Percentiles rank a stretch among this genome's conserved stretches.
Evolutionary conservation across 2,888 invertebrate genomes (phyloP).

Genomic region (Megamerina dolium): DNA sequence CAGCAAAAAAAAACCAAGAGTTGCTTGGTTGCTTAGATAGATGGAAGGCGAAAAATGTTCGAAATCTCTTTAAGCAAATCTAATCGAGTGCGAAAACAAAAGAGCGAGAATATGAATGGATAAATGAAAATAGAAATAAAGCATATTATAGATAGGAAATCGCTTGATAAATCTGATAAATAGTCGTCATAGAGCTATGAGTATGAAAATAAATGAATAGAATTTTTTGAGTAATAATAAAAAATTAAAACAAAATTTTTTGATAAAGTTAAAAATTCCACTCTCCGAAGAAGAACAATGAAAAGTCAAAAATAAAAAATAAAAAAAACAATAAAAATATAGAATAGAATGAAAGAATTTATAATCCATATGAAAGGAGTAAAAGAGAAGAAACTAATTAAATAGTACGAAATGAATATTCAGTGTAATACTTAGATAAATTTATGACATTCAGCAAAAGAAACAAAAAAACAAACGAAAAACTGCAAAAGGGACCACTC

Average conservation of each 20-base stretch:
- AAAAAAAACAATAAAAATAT: background rate
- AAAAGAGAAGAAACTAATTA: no score
- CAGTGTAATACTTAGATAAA: no score
- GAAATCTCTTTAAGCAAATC: constrained; percentile 28
- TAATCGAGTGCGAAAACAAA: constrained; percentile 28
- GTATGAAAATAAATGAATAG: no score
- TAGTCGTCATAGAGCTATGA: no score
- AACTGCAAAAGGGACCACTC: background rate
- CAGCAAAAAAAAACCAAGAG: constrained; percentile 9
- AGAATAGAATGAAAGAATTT: background rate
- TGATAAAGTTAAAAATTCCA: no score
- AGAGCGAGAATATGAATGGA: no score
- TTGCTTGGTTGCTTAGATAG: background rate
- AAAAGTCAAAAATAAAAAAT: constrained; percentile 4
- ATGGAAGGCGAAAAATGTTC: constrained; percentile 10
- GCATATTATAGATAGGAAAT: constrained; percentile 19
- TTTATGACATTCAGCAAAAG: background rate
- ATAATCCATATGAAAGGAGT: no score
- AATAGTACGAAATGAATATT: no score
- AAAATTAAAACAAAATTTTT: no score
- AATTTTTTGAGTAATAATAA: no score
- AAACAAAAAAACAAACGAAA: constrained; percentile 1
- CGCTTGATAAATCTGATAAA: constrained; percentile 19
- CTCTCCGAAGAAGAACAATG: no score
- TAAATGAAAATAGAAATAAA: constrained; percentile 5